Evolutionary conservation across 2,113 vertebrate species (phyloP).

Genomic region (Orthonyx spaldingii): DNA sequence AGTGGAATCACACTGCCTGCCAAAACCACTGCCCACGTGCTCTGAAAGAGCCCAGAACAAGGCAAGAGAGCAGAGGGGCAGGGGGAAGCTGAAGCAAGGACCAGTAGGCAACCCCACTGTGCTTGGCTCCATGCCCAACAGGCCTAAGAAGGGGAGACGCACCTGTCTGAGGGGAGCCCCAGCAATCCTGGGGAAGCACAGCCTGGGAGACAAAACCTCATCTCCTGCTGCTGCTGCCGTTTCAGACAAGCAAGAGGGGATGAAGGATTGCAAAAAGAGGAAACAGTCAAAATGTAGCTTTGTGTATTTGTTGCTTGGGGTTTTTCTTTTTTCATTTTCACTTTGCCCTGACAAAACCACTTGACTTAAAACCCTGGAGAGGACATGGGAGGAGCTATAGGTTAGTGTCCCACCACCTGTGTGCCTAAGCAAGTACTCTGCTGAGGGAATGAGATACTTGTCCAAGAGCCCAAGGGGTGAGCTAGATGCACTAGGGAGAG

Average conservation of each 20-base stretch:
- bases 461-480: background rate
- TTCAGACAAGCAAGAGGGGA: background rate
- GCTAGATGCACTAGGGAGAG: background rate
- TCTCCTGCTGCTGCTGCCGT: background rate
- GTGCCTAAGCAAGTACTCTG: background rate
- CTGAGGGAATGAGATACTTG: background rate
- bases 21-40: background rate
- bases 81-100: background rate
- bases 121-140: rapidly evolving
- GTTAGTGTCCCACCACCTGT: background rate
- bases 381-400: background rate
- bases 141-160: rapidly evolving
- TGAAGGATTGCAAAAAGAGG: background rate
- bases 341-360: background rate
- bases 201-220: background rate
- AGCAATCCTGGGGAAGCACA: rapidly evolving
- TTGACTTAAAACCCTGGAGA: background rate
- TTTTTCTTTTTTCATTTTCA: background rate
- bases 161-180: background rate
- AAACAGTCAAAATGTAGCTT: background rate
- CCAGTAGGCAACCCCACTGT: rapidly evolving
- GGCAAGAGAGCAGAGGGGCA: background rate
- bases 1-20: background rate
- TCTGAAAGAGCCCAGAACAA: rapidly evolving
- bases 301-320: background rate